Conservation (phyloP, 2,888 invertebrate species). For the Orchesellides sinensis region DNA sequence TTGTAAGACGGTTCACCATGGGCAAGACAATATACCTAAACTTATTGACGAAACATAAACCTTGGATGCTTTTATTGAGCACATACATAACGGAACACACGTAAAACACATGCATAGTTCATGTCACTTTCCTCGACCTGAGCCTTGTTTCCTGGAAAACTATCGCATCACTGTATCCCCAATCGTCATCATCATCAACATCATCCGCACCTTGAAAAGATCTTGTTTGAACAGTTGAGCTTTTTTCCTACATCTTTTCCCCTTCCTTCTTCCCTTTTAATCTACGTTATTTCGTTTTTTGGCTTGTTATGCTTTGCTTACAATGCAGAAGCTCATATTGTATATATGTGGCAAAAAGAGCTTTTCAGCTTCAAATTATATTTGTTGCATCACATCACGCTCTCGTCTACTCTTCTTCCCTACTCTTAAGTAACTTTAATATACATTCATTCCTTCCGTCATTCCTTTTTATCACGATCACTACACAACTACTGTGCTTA, state of each 20-base stretch:
- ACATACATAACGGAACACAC: too few relatives aligned
- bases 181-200: conserved; percentile 27
- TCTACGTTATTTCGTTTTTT: background rate
- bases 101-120: too few relatives aligned
- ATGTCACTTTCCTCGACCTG: too few relatives aligned
- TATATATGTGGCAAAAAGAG: background rate
- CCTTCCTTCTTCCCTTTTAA: background rate
- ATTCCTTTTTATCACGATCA: conserved; percentile 16
- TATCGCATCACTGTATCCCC: too few relatives aligned
- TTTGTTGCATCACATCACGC: conserved; percentile 35
- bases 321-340: background rate
- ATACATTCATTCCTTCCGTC: background rate
- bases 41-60: too few relatives aligned
- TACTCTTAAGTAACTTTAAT: background rate
- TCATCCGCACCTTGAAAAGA: conserved; percentile 33
- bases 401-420: background rate
- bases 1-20: too few relatives aligned
- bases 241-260: background rate
- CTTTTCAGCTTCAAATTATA: too few relatives aligned
- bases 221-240: conserved; percentile 39
- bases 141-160: too few relatives aligned
- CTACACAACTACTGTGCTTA: too few relatives aligned
- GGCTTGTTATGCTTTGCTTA: too few relatives aligned
- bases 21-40: too few relatives aligned
- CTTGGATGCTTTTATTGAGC: too few relatives aligned